Evolutionary conservation across 2,113 vertebrate species (phyloP).

Genomic region (Forbesichthys papilliferus): DNA sequence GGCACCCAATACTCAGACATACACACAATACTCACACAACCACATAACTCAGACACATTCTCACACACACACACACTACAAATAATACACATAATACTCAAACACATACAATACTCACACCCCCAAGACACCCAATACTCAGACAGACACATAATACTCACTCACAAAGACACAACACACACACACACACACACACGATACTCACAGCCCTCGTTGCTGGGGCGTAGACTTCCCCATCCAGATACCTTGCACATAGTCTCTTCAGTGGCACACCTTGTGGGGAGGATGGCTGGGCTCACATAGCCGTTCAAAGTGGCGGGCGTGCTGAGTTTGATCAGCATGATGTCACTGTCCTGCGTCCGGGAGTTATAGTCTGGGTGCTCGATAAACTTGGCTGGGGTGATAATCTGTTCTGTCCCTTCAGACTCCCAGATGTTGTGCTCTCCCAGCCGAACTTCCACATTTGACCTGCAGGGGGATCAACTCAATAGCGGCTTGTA

Average conservation of each 20-base stretch:
- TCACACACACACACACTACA: too few species aligned
- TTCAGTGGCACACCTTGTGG: constrained; percentile 48
- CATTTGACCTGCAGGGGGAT: constrained; percentile 44
- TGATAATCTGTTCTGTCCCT: constrained; percentile 60
- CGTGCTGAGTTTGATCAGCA: constrained; percentile 75
- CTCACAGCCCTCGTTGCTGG: constrained; percentile 70
- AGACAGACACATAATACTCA: not conserved
- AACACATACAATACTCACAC: too few species aligned
- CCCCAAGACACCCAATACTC: too few species aligned
- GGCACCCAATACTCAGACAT: too few species aligned
- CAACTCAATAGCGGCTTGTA: not conserved
- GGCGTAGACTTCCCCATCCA: constrained; percentile 81
- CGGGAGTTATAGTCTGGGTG: constrained; percentile 68
- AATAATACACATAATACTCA: too few species aligned
- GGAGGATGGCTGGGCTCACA: constrained; percentile 65
- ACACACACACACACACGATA: not conserved
- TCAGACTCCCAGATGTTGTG: constrained; percentile 71
- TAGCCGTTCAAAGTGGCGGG: constrained; percentile 58
- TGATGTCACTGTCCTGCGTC: constrained; percentile 79
- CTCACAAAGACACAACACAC: constrained; percentile 1
- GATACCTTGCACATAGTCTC: constrained; percentile 79
- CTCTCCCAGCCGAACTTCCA: constrained; percentile 71
- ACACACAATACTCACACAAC: too few species aligned
- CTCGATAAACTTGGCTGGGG: constrained; percentile 47
- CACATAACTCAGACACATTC: not conserved